Evolutionary conservation across 2,888 invertebrate species (phyloP).

Genomic region (Parnassius glacialis): DNA sequence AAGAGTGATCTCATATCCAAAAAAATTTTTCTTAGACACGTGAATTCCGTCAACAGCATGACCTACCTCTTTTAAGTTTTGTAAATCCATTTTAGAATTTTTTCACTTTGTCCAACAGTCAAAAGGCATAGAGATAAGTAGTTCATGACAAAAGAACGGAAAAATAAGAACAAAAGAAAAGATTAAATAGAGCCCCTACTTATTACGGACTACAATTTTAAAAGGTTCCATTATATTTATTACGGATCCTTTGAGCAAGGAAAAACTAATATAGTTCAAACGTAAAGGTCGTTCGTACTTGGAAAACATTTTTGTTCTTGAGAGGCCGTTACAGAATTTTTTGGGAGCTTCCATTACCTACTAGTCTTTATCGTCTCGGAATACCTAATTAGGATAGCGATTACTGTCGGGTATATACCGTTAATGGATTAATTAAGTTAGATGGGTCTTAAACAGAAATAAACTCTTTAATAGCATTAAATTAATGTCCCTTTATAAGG

Average conservation of each 20-base stretch:
- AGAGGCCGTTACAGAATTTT: neutral
- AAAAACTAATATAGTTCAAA: constrained; percentile 19
- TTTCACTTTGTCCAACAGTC: no score
- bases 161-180: no score
- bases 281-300: constrained; percentile 6
- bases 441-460: neutral
- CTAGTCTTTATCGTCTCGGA: constrained; percentile 5
- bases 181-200: no score
- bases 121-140: no score
- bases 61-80: no score
- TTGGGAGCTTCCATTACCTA: neutral
- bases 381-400: constrained; percentile 7
- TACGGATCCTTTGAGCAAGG: constrained; percentile 19
- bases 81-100: no score
- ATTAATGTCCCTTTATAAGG: no score
- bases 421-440: neutral
- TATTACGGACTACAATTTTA: constrained; percentile 7
- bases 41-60: no score
- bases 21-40: no score
- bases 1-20: no score
- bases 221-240: constrained; percentile 23
- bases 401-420: constrained; percentile 1
- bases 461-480: no score
- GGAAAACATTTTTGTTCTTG: neutral
- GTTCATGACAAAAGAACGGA: no score